Percentiles rank a stretch among this genome's conserved stretches.
Evolutionary conservation across 2,113 vertebrate species (phyloP).

Genomic region (Peromyscus californicus): DNA sequence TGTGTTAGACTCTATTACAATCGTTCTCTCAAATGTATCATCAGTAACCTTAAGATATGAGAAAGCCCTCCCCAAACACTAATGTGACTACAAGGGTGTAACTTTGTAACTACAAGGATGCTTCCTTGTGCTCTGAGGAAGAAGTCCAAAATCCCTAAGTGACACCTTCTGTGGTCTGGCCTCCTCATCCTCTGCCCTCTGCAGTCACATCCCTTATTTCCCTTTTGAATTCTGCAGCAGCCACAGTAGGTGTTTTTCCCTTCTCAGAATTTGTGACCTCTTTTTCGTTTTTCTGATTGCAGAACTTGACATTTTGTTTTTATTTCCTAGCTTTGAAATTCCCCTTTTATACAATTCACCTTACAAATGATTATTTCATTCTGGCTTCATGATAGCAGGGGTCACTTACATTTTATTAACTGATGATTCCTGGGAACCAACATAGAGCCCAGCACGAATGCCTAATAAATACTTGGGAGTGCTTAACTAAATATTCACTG

Average conservation of each 20-base stretch:
- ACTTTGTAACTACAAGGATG: neutral
- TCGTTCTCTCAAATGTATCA: neutral
- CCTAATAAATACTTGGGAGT: neutral
- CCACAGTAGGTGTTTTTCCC: neutral
- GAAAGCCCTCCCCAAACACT: neutral
- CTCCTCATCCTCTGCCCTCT: neutral
- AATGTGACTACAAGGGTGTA: neutral
- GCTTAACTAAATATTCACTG: neutral
- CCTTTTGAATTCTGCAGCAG: neutral
- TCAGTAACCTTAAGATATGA: neutral
- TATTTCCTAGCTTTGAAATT: conserved; percentile 34
- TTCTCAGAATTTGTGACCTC: neutral
- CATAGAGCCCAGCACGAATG: neutral
- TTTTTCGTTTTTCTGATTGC: neutral
- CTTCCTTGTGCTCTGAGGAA: neutral
- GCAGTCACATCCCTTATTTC: too few relatives aligned
- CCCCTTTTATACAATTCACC: neutral
- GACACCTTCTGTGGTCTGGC: neutral
- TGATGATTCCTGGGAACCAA: neutral
- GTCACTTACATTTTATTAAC: neutral
- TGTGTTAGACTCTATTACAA: neutral
- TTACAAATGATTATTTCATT: neutral
- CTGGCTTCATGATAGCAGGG: neutral
- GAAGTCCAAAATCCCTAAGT: neutral
- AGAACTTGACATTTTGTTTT: conserved; percentile 27